Evolutionary conservation across 2,888 invertebrate species (phyloP).

Genomic region (Dryobotodes eremita): DNA sequence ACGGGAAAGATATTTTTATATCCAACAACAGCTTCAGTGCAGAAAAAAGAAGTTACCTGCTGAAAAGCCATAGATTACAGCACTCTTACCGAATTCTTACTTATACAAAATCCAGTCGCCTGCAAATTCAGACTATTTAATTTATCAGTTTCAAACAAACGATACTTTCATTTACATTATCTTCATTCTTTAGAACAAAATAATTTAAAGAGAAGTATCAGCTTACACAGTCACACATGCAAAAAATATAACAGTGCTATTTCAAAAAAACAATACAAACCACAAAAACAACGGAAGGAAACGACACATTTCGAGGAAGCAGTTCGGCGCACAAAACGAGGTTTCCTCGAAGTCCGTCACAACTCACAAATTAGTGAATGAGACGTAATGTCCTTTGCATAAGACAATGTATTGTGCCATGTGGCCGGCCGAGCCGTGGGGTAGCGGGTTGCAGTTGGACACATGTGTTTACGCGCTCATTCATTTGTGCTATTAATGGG

Average conservation of each 20-base stretch:
- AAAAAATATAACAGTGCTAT: conserved; percentile 32
- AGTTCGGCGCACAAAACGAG: conserved; percentile 79
- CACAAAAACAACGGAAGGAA: conserved; percentile 69
- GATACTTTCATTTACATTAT: not conserved
- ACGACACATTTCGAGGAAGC: conserved; percentile 69
- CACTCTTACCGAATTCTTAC: not conserved
- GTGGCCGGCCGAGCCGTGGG: conserved; percentile 80
- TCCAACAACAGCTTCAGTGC: not conserved
- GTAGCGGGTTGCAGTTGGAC: conserved; percentile 75
- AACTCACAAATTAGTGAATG: conserved; percentile 83
- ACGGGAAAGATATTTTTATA: no score
- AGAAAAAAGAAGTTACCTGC: not conserved
- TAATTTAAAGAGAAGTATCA: conserved; percentile 14
- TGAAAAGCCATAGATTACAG: not conserved
- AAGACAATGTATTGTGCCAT: conserved; percentile 86
- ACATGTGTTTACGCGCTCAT: conserved; percentile 89
- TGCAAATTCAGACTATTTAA: not conserved
- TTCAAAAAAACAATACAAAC: conserved; percentile 30
- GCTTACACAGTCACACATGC: conserved; percentile 27
- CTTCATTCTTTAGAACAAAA: not conserved
- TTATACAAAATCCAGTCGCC: not conserved
- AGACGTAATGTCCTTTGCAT: conserved; percentile 85
- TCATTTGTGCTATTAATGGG: conserved; percentile 89
- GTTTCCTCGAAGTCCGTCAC: conserved; percentile 84
- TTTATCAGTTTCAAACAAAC: not conserved